Base-by-base conservation (phyloP, 2,797 vertebrate species). In the Margarornis squamiger region DNA sequence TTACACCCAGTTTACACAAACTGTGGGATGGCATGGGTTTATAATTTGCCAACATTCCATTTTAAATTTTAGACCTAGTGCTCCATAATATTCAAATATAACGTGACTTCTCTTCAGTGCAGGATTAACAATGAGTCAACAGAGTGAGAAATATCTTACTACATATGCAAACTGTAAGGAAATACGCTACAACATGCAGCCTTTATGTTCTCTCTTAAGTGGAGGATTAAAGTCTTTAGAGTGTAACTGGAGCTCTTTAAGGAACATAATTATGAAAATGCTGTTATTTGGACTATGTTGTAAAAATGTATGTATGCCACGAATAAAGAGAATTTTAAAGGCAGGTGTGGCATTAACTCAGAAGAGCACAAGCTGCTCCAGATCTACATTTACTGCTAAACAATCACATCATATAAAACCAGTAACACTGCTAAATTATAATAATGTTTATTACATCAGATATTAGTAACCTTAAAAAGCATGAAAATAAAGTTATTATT, bases 151-250 rank as follows among this genome's bases (percentile, higher is more conserved):
- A 85, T 66, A 68, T 12, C 41, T 93, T 87, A 84, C 78, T 65
- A 15, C 86, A 92, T 86, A 91, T 39, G 81, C 76, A 96, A 95
- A 93, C 61, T 88, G 83, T 79, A 61, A 57, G 78, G 95, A 97
- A 92, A 94, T 95, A 94, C 46, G 88, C 92, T 93, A 97, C 83
- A 95, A 92, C 79, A 74, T 45, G 76, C 14, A 91, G 46, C 54
- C 57, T 92, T 77, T 86, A 93, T 91, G 70, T 70, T 94, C 90
- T 92, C 77, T 93, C 91, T 95, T 85, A 96, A 91, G 51, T 63
- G 65, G 17, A 96, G 73, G 80, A 96, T 94, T 90, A 95, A 97
- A 96, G 30, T 54, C 80, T 97, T 97, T 86, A 84, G 38, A 71
- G 22, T 90, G 92, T 79, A 75, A 96, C 68, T 86, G 89, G 52